Evolutionary conservation across 2,888 invertebrate species (phyloP), one percentile per base, ranked within the genome.

Genomic region (Phaonia tiefii): DNA sequence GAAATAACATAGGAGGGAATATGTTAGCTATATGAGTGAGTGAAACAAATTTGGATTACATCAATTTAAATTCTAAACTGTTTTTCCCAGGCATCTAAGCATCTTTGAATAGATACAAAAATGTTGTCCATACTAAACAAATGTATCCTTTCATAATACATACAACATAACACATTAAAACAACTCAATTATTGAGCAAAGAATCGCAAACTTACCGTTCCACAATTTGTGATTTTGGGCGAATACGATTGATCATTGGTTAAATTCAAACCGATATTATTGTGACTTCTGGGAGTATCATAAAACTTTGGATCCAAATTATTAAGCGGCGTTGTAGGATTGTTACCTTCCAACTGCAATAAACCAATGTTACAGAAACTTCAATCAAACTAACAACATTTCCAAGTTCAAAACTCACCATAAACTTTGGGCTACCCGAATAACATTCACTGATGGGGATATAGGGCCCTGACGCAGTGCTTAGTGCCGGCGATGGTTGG

Each of bases 391-490:
- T 42, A 46, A 26, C 0, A 11, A 71, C 20, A 4, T 8, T 46
- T 11, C 20, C 13, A 7, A 13, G 15, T 75, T 13, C 2, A 22
- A 25, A 69, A 39, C 49, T 72, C 85, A 88, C 88, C 84, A 86
- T 81, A 76, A 89, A 88, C 67, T 89, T 89, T 3, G 94, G 92
- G 65, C 93, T 93, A 67, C 98, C 98, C 39, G 97, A 96, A 85
- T 96, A 95, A 90, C 98, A 98, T 91, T 98, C 97, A 72, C 96
- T 97, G 85, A 98, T 96, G 8, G 97, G 96, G 91, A 98, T 97
- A 89, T 98, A 98, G 0, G 97, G 96, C 22, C 96, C 96, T 10
- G 96, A 95, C 85, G 93, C 87, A 11, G 93, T 93, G 70, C 94
- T 94, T 65, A 94, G 92, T 74, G 93, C 92, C 11, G 94, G 93